Conservation (phyloP, 2,113 vertebrate genomes). For the Colinus virginianus region DNA sequence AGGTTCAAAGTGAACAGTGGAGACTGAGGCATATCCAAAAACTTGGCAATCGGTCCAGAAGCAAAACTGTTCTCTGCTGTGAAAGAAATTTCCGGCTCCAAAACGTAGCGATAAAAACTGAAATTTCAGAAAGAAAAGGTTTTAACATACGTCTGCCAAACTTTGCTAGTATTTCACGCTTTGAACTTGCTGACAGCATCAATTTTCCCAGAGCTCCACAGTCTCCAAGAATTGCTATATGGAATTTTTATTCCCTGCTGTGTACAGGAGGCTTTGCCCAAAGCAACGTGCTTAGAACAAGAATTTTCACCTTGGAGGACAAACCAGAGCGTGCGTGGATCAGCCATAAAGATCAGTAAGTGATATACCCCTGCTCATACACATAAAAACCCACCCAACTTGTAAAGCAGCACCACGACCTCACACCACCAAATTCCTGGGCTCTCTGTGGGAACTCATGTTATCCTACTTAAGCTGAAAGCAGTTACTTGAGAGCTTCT, state of each 20-base stretch:
- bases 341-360: background rate
- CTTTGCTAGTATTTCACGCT: background rate
- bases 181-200: background rate
- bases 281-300: background rate
- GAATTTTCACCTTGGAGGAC: background rate
- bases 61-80: conserved; percentile 85
- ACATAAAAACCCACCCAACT: background rate
- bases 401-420: background rate
- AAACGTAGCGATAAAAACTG: conserved; percentile 95
- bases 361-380: background rate
- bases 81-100: conserved; percentile 93
- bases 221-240: background rate
- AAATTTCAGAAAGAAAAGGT: conserved; percentile 37
- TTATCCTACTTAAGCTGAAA: background rate
- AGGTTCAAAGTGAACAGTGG: conserved; percentile 95
- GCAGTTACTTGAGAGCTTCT: background rate
- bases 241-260: background rate
- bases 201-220: background rate
- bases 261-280: background rate
- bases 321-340: background rate
- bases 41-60: conserved; percentile 91
- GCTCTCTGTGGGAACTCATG: background rate
- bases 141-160: background rate
- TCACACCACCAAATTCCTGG: background rate
- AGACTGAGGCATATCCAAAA: conserved; percentile 97